A percentile compares a stretch with the other conserved stretches of the same genome.
Conservation (phyloP, 2,113 vertebrate species). For the Myotis brandtii region DNA sequence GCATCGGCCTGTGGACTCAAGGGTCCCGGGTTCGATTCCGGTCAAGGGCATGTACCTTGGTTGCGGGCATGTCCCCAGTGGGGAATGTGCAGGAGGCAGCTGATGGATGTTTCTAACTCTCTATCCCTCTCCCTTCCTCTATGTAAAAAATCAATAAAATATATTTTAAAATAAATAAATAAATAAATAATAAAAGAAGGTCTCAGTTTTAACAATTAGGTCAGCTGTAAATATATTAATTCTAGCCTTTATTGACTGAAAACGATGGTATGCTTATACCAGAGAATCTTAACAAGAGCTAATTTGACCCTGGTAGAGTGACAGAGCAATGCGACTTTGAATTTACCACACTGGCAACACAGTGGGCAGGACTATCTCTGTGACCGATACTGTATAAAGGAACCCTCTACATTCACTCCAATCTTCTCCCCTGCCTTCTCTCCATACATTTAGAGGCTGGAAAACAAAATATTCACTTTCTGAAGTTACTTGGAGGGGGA, state of each 20-base stretch:
- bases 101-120: no score
- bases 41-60: no score
- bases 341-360: neutral
- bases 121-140: no score
- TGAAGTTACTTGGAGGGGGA: neutral
- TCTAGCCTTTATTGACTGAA: slow-evolving; percentile 19
- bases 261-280: neutral
- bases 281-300: neutral
- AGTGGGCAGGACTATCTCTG: neutral
- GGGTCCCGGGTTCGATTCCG: no score
- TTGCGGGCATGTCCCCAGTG: no score
- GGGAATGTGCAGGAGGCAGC: no score
- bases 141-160: no score
- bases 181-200: neutral
- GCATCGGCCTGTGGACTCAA: no score
- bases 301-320: neutral
- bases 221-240: slow-evolving; percentile 29
- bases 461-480: slow-evolving; percentile 26
- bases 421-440: neutral
- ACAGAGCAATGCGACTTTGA: neutral
- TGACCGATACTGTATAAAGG: neutral
- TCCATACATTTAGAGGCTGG: neutral
- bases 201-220: neutral
- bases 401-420: neutral
- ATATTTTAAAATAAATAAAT: no score